phyloP scores from a whole-genome alignment of 2,888 invertebrate genomes.

The Drosophila koepferae region DNA sequence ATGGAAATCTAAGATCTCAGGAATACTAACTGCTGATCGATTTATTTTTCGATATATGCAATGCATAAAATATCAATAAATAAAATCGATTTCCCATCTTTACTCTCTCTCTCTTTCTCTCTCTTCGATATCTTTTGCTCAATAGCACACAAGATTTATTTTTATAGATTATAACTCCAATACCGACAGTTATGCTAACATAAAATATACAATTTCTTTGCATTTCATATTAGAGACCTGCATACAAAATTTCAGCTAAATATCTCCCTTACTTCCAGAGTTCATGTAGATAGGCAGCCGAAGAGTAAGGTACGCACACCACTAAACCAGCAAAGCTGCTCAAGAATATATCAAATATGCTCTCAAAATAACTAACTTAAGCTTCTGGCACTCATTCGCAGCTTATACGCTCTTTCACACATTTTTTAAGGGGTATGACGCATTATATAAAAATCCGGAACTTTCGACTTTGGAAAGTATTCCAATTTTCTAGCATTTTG shows the following conservation, averaged over 20 bases:
- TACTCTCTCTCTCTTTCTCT: too few species aligned
- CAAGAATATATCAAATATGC: neutral
- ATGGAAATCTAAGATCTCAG: neutral
- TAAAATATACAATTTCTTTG: neutral
- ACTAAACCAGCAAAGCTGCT: neutral
- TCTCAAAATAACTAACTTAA: neutral
- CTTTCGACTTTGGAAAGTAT: conserved; percentile 68
- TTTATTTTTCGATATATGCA: neutral
- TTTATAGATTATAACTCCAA: neutral
- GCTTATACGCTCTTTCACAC: neutral
- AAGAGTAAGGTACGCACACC: neutral
- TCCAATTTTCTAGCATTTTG: conserved; percentile 76
- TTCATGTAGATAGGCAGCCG: neutral
- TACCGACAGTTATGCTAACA: neutral
- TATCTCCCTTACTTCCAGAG: neutral
- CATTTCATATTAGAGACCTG: neutral
- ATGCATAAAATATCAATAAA: neutral
- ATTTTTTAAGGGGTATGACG: neutral
- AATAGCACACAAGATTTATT: too few species aligned
- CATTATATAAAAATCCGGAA: conserved; percentile 22
- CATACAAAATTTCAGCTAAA: neutral
- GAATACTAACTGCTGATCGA: neutral
- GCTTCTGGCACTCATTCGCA: neutral
- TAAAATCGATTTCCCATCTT: too few species aligned
- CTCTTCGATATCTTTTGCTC: too few species aligned